These are phyloP conservation scores for Notodonta dromedarius DNA, from an alignment of 2,888 invertebrate genomes.

Conservation along the genomic window DNA sequence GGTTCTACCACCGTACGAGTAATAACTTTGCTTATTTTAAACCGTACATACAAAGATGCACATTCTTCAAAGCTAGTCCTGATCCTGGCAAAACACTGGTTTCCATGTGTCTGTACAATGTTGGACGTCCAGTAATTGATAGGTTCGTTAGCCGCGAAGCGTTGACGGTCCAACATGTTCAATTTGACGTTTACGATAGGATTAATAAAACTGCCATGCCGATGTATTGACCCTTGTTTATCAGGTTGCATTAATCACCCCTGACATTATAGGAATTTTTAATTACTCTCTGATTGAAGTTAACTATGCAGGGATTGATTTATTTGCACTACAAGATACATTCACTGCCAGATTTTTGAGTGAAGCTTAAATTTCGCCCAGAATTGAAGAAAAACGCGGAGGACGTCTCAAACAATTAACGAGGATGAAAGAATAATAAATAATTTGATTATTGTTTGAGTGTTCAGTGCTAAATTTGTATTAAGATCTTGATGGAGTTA, in stretches of 20 bases:
- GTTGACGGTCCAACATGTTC: constrained; percentile 26
- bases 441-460: no score
- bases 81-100: constrained; percentile 6
- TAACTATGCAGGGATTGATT: no score
- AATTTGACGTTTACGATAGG: constrained; percentile 19
- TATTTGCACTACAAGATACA: no score
- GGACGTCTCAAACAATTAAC: neutral
- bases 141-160: constrained; percentile 29
- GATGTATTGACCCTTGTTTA: constrained; percentile 32
- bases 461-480: no score
- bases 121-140: constrained; percentile 21
- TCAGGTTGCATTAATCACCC: neutral
- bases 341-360: no score
- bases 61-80: constrained; percentile 2
- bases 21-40: no score
- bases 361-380: no score
- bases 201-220: constrained; percentile 37
- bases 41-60: neutral
- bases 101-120: constrained; percentile 15
- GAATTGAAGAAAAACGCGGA: no score
- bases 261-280: neutral
- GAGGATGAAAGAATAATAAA: no score
- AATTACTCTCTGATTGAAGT: neutral
- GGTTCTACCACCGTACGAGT: no score
- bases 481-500: no score